Percentiles rank a stretch among this genome's conserved stretches.
phyloP scores from a whole-genome alignment of 2,113 vertebrate genomes.

The Felis chaus region DNA sequence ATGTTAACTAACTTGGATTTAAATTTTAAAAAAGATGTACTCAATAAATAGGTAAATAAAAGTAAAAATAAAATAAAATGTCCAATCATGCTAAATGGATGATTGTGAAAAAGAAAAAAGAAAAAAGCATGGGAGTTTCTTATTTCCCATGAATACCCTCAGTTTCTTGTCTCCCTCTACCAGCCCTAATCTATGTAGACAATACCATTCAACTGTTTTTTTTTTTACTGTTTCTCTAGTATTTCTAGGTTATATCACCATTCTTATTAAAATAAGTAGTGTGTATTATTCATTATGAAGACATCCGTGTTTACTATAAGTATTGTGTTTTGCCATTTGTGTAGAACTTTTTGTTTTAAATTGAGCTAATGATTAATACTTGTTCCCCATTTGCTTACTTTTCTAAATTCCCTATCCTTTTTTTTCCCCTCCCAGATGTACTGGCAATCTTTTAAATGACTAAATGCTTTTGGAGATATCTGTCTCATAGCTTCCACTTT shows the following conservation, averaged over 20 bases:
- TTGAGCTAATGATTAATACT: neutral
- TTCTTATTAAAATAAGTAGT: neutral
- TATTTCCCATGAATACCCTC: neutral
- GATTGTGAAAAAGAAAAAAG: neutral
- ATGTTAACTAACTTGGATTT: no score
- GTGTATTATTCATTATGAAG: neutral
- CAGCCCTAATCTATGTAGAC: neutral
- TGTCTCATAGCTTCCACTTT: neutral
- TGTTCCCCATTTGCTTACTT: neutral
- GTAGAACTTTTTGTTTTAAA: neutral
- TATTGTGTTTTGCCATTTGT: neutral
- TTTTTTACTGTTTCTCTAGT: neutral
- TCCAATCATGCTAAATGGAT: neutral
- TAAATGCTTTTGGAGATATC: neutral
- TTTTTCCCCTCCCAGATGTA: neutral
- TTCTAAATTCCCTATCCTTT: neutral
- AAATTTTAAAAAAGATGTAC: no score
- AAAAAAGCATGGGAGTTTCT: neutral
- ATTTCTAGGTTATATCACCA: neutral
- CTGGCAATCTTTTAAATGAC: neutral
- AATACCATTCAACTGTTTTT: neutral
- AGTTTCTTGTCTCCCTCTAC: neutral
- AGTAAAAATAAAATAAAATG: neutral
- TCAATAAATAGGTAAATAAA: no score
- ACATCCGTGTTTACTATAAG: neutral